Evolutionary conservation across 2,888 invertebrate species (phyloP).

Genomic region (Deladenus siricidicola): DNA sequence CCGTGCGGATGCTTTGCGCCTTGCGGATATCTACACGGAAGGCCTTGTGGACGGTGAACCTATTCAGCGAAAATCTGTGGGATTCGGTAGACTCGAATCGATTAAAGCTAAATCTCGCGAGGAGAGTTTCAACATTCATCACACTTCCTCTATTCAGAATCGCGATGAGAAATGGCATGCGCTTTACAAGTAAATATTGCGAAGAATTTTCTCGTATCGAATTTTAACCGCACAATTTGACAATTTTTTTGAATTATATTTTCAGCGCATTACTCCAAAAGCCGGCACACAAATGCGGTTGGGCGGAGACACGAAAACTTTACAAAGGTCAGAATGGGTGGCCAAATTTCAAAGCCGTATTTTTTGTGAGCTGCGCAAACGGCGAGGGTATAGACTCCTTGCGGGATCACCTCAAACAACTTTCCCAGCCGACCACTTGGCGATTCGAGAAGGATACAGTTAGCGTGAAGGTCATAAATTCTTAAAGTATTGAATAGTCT

Average conservation of each 20-base stretch:
- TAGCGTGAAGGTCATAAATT: slow-evolving; percentile 26
- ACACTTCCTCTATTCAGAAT: slow-evolving; percentile 6
- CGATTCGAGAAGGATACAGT: slow-evolving; percentile 23
- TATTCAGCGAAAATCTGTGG: slow-evolving; percentile 21
- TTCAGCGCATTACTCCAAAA: slow-evolving; percentile 37
- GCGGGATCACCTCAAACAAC: slow-evolving; percentile 32
- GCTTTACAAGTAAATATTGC: slow-evolving; percentile 30
- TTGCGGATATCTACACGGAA: slow-evolving; percentile 67
- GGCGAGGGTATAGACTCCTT: slow-evolving; percentile 47
- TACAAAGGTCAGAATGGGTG: slow-evolving; percentile 59
- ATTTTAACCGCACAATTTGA: not conserved
- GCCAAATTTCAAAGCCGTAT: slow-evolving; percentile 65
- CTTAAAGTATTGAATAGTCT: no score
- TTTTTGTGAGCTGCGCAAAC: slow-evolving; percentile 33
- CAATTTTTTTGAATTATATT: slow-evolving; percentile 3
- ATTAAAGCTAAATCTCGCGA: not conserved
- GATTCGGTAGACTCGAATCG: slow-evolving; percentile 23
- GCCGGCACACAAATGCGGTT: slow-evolving; percentile 41
- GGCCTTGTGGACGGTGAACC: slow-evolving; percentile 53
- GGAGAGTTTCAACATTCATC: not conserved
- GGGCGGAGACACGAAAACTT: slow-evolving; percentile 36
- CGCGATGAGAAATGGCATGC: slow-evolving; percentile 40
- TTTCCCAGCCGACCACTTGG: slow-evolving; percentile 34
- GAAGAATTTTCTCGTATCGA: not conserved
- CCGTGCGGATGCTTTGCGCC: slow-evolving; percentile 67